Evolutionary conservation across 2,888 invertebrate species (phyloP).

Genomic region (Pristionchus exspectatus): DNA sequence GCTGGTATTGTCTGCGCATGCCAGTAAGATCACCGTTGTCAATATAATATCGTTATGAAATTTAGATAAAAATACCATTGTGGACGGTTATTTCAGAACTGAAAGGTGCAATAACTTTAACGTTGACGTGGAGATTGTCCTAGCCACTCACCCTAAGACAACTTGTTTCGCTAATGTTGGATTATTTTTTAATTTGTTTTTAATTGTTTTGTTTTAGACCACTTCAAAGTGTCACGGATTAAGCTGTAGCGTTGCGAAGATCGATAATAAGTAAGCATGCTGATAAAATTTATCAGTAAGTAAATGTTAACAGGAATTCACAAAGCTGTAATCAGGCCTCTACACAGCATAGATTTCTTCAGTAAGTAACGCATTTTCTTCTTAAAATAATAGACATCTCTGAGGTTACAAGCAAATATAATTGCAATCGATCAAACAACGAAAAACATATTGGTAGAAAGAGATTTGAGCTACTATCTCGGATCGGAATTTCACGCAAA

Average conservation of each 20-base stretch:
- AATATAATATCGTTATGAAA: too few relatives aligned
- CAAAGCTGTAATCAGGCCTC: neutral
- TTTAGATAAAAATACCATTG: neutral
- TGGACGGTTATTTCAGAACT: neutral
- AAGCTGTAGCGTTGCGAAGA: neutral
- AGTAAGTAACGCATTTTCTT: neutral
- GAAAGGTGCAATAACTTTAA: neutral
- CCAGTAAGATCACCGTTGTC: neutral
- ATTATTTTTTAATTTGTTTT: neutral
- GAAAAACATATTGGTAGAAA: neutral
- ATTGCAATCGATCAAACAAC: neutral
- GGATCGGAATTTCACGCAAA: neutral
- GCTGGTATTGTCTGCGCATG: neutral
- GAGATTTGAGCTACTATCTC: neutral
- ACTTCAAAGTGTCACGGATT: neutral
- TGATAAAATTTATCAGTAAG: neutral
- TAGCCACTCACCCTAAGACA: neutral
- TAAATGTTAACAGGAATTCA: neutral
- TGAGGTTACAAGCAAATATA: neutral
- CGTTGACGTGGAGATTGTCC: neutral
- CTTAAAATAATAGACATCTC: neutral
- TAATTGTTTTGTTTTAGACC: neutral
- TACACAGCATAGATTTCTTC: neutral
- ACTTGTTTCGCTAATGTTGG: neutral
- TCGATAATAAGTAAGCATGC: neutral